Percentiles rank a stretch among this genome's conserved stretches.
Evolutionary conservation across 2,888 invertebrate species (phyloP).

Genomic region (Dasysyrphus albostriatus): DNA sequence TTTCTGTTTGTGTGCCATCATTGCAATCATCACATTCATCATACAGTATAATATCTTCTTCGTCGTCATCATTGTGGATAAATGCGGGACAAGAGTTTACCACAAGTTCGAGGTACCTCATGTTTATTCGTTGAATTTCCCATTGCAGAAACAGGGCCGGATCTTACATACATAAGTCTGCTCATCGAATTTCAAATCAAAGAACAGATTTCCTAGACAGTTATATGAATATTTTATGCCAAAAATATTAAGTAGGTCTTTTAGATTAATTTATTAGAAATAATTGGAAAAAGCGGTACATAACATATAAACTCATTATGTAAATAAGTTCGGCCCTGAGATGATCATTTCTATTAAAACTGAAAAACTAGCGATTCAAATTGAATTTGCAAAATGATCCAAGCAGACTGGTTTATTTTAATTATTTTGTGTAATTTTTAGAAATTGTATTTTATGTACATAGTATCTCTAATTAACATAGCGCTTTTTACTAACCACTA

Average conservation of each 20-base stretch:
- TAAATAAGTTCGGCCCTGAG: neutral
- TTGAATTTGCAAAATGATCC: neutral
- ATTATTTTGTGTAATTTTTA: conserved; percentile 1
- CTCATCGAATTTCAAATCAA: neutral
- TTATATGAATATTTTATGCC: neutral
- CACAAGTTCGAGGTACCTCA: conserved; percentile 1
- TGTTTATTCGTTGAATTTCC: neutral
- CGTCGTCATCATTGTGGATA: conserved; percentile 36
- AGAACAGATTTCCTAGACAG: neutral
- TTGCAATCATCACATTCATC: conserved; percentile 64
- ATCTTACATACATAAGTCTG: neutral
- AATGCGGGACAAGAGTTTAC: conserved; percentile 58
- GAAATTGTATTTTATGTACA: conserved; percentile 28
- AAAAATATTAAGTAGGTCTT: neutral
- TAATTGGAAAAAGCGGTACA: neutral
- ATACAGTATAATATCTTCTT: conserved; percentile 49
- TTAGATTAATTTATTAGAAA: neutral
- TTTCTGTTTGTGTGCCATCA: conserved; percentile 43
- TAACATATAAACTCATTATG: neutral
- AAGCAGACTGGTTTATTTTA: neutral
- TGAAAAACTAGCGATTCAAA: neutral
- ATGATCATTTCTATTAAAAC: neutral
- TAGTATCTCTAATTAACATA: conserved; percentile 49
- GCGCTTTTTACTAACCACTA: conserved; percentile 58
- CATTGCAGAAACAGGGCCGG: neutral